phyloP scores from a whole-genome alignment of 2,888 invertebrate species.

The Tetanocera ferruginea region DNA sequence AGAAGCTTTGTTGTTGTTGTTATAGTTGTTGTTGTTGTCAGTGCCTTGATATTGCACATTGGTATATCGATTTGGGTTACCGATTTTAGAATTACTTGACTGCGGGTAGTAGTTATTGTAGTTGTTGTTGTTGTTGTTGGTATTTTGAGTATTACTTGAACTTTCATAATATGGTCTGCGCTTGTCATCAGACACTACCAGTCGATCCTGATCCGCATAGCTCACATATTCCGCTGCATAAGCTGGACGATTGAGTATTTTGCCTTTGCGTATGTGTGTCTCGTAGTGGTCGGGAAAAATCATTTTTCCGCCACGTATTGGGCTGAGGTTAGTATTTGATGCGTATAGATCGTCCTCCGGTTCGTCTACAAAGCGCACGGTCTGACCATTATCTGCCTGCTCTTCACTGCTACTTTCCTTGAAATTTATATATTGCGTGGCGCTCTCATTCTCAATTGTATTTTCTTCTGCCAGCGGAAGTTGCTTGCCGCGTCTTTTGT shows the following conservation, averaged over 20 bases:
- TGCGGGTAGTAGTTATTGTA: constrained; percentile 43
- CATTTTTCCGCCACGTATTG: background rate
- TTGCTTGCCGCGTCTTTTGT: constrained; percentile 44
- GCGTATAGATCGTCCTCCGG: constrained; percentile 45
- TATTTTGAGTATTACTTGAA: constrained; percentile 23
- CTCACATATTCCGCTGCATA: constrained; percentile 51
- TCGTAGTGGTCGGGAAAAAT: constrained; percentile 71
- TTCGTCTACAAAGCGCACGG: background rate
- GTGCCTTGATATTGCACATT: background rate
- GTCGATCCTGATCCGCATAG: constrained; percentile 52
- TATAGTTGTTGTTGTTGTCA: constrained; percentile 12
- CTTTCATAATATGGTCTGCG: constrained; percentile 40
- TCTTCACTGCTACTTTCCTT: constrained; percentile 19
- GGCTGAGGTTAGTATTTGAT: constrained; percentile 46
- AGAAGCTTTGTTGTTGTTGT: constrained; percentile 5
- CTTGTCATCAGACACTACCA: constrained; percentile 55
- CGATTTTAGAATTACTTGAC: background rate
- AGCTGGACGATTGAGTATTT: constrained; percentile 62
- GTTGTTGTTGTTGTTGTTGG: too few relatives aligned
- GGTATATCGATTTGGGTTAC: background rate
- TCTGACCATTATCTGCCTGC: background rate
- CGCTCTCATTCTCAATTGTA: constrained; percentile 46
- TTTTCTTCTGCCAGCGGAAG: constrained; percentile 51
- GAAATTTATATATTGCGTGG: constrained; percentile 22
- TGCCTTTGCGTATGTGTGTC: constrained; percentile 59